Evolutionary conservation across 2,113 vertebrate genomes (phyloP).

Genomic region (Ifrita kowaldi): DNA sequence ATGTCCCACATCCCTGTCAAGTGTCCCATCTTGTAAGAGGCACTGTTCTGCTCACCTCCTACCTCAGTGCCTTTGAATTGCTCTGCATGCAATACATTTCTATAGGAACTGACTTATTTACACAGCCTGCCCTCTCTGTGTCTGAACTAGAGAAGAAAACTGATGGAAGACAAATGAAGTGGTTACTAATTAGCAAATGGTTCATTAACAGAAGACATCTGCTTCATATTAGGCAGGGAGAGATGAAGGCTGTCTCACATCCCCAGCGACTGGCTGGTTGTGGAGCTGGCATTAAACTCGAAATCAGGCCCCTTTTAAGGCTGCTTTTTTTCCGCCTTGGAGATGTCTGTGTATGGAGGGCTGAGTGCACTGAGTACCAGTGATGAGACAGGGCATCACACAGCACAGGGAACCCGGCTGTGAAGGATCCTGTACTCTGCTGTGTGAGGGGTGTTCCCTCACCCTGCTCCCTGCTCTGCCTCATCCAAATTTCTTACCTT

Average conservation of each 20-base stretch:
- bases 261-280: neutral
- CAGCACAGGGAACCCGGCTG: neutral
- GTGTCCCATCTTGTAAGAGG: neutral
- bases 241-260: neutral
- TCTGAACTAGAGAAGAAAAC: neutral
- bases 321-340: neutral
- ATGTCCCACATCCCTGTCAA: neutral
- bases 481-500: neutral
- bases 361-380: neutral
- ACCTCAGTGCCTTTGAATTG: neutral
- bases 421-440: neutral
- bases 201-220: constrained; percentile 30
- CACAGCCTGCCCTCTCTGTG: neutral
- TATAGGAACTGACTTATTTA: neutral
- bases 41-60: neutral
- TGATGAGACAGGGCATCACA: accelerated
- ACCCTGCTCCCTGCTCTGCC: neutral
- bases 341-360: accelerated
- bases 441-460: neutral
- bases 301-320: neutral
- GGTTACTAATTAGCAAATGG: neutral
- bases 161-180: neutral
- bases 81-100: neutral
- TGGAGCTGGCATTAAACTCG: neutral
- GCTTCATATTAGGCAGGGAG: neutral